phyloP scores from a whole-genome alignment of 2,113 vertebrate genomes.

The Urocynchramus pylzowi region DNA sequence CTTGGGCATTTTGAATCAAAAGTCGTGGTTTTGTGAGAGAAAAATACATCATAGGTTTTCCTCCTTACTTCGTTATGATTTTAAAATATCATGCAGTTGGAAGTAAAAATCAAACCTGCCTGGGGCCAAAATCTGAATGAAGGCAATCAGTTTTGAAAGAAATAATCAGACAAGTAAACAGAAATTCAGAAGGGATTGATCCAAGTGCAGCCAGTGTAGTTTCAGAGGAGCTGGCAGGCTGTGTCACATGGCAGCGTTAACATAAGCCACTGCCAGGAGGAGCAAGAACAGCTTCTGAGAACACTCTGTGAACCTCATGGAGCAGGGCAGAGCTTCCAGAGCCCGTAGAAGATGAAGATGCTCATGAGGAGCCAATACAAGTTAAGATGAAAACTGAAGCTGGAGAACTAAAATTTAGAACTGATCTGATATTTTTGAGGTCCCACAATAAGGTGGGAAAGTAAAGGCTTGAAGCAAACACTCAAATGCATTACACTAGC shows the following conservation, averaged over 20 bases:
- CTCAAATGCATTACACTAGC: fast-evolving
- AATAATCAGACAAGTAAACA: not conserved
- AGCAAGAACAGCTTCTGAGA: not conserved
- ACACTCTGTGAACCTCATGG: not conserved
- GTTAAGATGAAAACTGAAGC: not conserved
- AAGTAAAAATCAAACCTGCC: not conserved
- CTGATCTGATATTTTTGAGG: not conserved
- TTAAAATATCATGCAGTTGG: not conserved
- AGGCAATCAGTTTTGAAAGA: not conserved
- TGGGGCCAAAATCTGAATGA: not conserved
- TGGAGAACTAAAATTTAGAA: not conserved
- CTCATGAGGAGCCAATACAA: not conserved
- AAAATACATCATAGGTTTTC: not conserved
- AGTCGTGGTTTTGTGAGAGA: not conserved
- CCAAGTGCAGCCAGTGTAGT: not conserved
- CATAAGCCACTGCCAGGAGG: not conserved
- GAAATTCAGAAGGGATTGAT: not conserved
- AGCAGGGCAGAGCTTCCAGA: not conserved
- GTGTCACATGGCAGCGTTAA: not conserved
- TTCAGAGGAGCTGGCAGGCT: not conserved
- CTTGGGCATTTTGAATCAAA: not conserved
- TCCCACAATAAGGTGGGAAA: not conserved
- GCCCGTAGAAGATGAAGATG: not conserved
- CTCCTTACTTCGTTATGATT: not conserved
- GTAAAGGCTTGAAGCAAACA: not conserved